These are phyloP conservation scores for Chaetoderma sp. DNA, from an alignment of 2,888 invertebrate species.

Conservation along the genomic window DNA sequence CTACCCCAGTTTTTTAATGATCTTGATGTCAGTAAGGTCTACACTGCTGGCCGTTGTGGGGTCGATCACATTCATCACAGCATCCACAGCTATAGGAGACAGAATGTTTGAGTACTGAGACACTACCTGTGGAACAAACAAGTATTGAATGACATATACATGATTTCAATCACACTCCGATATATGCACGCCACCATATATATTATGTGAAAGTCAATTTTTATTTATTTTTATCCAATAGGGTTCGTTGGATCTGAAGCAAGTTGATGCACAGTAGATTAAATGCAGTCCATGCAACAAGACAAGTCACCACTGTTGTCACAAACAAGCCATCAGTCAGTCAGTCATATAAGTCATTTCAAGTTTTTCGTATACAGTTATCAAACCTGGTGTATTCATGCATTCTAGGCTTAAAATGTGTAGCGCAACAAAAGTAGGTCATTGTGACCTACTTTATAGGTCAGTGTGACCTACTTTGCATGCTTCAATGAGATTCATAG, in stretches of 20 bases:
- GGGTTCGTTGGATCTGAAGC: background rate
- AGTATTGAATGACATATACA: no score
- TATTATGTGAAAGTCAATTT: background rate
- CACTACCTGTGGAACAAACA: constrained; percentile 78
- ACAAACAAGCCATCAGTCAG: no score
- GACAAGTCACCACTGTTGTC: no score
- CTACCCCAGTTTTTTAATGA: constrained; percentile 92
- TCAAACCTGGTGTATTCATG: no score
- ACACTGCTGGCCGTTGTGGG: constrained; percentile 79
- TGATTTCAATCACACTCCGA: background rate
- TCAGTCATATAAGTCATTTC: no score
- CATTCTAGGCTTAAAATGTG: no score
- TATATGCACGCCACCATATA: background rate
- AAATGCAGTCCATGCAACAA: no score
- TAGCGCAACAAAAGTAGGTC: no score
- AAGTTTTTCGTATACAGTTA: no score
- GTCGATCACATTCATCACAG: constrained; percentile 88
- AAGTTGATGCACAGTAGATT: background rate
- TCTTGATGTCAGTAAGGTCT: constrained; percentile 92
- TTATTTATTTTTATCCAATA: background rate
- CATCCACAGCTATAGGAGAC: constrained; percentile 97
- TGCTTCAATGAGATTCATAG: no score
- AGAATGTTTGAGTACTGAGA: constrained; percentile 96
- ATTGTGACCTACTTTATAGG: no score
- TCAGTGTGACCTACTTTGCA: no score